These are phyloP conservation scores for Drosophila paracracens DNA, from an alignment of 2,888 invertebrate species.

Conservation along the genomic window DNA sequence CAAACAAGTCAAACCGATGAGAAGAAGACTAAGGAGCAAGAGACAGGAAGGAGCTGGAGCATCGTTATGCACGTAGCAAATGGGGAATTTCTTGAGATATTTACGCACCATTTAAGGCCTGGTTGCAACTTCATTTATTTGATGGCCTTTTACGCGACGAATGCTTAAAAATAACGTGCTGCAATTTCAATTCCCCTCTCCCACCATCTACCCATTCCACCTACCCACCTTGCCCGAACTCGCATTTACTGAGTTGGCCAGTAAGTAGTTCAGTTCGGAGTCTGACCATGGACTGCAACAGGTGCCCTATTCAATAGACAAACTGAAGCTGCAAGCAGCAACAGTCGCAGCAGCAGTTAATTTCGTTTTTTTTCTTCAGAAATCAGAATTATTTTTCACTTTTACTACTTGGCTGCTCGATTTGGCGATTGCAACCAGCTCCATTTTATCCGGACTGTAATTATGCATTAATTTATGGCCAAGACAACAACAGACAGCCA, in stretches of 20 bases:
- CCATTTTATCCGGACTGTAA: constrained; percentile 24
- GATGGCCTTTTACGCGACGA: constrained; percentile 62
- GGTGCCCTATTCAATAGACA: constrained; percentile 65
- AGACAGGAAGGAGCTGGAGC: constrained; percentile 14
- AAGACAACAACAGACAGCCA: constrained; percentile 45
- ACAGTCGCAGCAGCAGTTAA: not conserved
- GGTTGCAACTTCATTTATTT: constrained; percentile 75
- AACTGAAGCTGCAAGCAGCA: constrained; percentile 11
- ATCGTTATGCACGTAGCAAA: constrained; percentile 65
- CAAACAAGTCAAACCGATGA: not conserved
- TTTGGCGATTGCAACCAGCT: constrained; percentile 6
- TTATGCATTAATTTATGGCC: constrained; percentile 72
- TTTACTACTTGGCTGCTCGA: constrained; percentile 53
- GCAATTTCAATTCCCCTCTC: constrained; percentile 16
- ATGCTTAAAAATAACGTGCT: constrained; percentile 48
- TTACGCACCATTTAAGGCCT: constrained; percentile 67
- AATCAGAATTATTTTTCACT: constrained; percentile 63
- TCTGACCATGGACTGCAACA: constrained; percentile 37
- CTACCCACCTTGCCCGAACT: not conserved
- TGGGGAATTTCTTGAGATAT: constrained; percentile 64
- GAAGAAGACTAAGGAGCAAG: not conserved
- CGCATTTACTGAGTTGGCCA: constrained; percentile 5
- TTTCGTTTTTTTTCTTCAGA: constrained; percentile 28
- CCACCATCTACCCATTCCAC: not conserved
- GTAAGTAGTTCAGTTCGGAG: constrained; percentile 16